Percentiles rank a stretch among this genome's conserved stretches.
Evolutionary conservation across 2,888 invertebrate species (phyloP).

Genomic region (Fragum fragum): DNA sequence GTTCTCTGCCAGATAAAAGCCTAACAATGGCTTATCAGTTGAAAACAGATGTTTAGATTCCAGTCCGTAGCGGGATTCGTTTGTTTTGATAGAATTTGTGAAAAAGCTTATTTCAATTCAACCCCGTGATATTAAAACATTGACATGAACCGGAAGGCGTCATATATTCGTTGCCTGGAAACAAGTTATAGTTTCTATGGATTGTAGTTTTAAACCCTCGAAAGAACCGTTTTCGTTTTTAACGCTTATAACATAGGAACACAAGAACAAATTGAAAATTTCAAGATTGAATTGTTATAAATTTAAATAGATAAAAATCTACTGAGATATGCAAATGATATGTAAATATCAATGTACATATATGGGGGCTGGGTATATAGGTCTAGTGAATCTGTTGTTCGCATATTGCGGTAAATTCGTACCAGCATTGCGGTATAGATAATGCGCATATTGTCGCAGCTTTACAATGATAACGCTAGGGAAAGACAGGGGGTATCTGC

Average conservation of each 20-base stretch:
- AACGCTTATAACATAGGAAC: not conserved
- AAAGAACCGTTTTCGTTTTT: not conserved
- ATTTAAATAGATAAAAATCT: not conserved
- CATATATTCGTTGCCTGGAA: constrained; percentile 16
- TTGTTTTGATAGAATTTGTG: not conserved
- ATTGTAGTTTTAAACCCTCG: constrained; percentile 3
- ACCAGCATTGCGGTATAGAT: constrained; percentile 11
- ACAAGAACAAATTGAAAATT: not conserved
- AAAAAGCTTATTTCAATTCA: not conserved
- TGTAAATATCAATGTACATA: constrained; percentile 27
- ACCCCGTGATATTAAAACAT: not conserved
- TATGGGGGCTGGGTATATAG: constrained; percentile 9
- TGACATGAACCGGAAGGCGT: constrained; percentile 10
- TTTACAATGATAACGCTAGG: constrained; percentile 5
- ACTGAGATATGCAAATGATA: constrained; percentile 19
- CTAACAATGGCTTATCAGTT: constrained; percentile 13
- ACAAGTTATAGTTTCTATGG: constrained; percentile 13
- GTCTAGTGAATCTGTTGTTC: not conserved
- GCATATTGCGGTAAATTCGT: constrained; percentile 7
- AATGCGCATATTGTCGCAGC: constrained; percentile 25
- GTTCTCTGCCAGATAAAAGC: constrained; percentile 7
- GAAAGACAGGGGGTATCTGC: constrained; percentile 1
- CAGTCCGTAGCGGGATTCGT: not conserved
- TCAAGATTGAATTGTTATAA: not conserved
- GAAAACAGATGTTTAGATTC: not conserved